Evolutionary conservation across 2,888 invertebrate genomes (phyloP), one percentile per base, ranked within the genome.

Genomic region (Clistopyga incitator): DNA sequence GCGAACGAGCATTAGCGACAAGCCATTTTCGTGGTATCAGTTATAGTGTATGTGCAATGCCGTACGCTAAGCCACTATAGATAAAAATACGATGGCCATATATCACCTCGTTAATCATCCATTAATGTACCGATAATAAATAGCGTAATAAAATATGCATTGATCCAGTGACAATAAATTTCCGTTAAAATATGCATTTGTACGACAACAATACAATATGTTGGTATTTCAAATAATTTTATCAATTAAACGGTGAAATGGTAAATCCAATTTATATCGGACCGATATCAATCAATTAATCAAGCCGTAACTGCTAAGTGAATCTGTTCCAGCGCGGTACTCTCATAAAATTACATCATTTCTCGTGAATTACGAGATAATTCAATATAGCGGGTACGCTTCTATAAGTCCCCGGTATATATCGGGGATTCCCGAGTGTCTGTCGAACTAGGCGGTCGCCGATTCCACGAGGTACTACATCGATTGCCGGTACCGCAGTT

Each of bases 321-420:
- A 84, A 81, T 81, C 84, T 59, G 75, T 78, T 81, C 56, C 59
- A 23, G 54, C 65, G 3, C 68, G 68, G 68, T 64, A n/a, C 70
- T 78, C 70, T 50, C 78, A 81, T 84, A 81, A 76, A 84, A 84
- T 85, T 84, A 85, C 84, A 84, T 84, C 78, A 78, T 84, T 85
- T 82, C 84, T 78, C 84, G 64, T 82, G 84, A 85, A 84, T 85
- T 80, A 85, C 81, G 72, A 82, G 85, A 85, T 85, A 86, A 86
- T 84, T 85, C 74, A 82, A 86, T 86, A 78, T 74, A 68, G 64
- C 65, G 74, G 64, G 52, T 64, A 56, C 81, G 84, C 81, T 85
- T 84, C 81, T 29, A 29, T 29, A 29, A 29, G 29, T 29, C 29
- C 29, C 29, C 29, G 29, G 29, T 29, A 29, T 84, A 82, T 68